Base-by-base conservation (phyloP, 1,140 invertebrate genomes). In the Brachionus calyciflorus region DNA sequence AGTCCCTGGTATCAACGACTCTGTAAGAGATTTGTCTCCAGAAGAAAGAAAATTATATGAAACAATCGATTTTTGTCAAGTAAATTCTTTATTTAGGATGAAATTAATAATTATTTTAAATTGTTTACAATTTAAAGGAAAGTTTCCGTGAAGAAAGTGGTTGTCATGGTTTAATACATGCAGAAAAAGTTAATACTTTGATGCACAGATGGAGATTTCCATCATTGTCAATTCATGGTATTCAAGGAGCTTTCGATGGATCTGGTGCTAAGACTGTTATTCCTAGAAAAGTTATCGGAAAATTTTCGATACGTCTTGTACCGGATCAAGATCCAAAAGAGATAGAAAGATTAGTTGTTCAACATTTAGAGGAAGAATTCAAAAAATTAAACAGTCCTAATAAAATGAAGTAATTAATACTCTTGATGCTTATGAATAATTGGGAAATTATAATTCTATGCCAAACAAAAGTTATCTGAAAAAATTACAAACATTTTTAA, bases 201-300 rank as follows among this genome's bases (percentile, higher is more conserved):
- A 93, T 95, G 91, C 90, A 92, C 81, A 88, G 94, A 55, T 98
- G 93, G 93, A 88, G 94, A 46, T 91, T 90, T 41, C 76, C 76
- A 51, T 77, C 76, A 24, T 57, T 77, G 10, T 69, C 57, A 3
- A 17, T 69, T 30, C 76, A 77, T 46, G 76, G 60, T 57, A 94
- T 97, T 81, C 88, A 91, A 88, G 93, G 94, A 60, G 95, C 95
- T 12, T 97, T 96, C 81, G 90, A 89, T 84, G 94, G 93, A 78
- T 87, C 90, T 19, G 96, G 96, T 51, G 89, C 90, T 30, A 99
- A 99, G 83, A 97, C 94, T 77, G 94, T 98, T 0, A 98, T 98
- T 80, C 95, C 95, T 2, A 77, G 81, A 1, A 96, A 94, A 85
- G 94, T 98, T 0, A 91, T 90, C 81, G 95, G 95, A 37, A 98